phyloP scores from a whole-genome alignment of 2,113 vertebrate species.

The Alosa alosa region DNA sequence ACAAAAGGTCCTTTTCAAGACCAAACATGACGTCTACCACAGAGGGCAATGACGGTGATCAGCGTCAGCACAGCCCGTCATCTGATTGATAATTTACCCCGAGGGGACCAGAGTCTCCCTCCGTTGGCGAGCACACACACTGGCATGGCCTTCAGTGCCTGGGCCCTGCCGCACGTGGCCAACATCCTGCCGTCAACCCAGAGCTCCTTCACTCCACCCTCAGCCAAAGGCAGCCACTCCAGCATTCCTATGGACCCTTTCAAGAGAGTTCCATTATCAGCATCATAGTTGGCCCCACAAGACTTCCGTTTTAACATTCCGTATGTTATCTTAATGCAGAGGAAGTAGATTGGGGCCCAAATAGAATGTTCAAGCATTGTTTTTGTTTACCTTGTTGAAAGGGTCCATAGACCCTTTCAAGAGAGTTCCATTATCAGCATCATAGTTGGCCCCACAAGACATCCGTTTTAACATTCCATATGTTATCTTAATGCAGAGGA shows the following conservation, averaged over 20 bases:
- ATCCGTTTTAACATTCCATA: too few relatives aligned
- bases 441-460: too few relatives aligned
- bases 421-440: too few relatives aligned
- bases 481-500: too few relatives aligned
- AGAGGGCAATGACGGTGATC: constrained; percentile 2
- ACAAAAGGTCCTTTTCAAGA: constrained; percentile 1
- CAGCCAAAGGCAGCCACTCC: not conserved
- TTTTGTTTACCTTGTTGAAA: too few relatives aligned
- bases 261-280: too few relatives aligned
- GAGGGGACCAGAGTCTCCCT: not conserved
- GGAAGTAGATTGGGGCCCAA: too few relatives aligned
- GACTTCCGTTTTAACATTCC: too few relatives aligned
- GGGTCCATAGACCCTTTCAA: too few relatives aligned
- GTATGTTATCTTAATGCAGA: too few relatives aligned
- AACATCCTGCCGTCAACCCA: not conserved
- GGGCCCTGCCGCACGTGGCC: not conserved
- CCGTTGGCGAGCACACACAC: not conserved
- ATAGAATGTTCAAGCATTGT: too few relatives aligned
- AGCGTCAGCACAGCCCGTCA: not conserved
- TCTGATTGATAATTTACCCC: constrained; percentile 16
- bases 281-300: too few relatives aligned
- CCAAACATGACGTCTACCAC: not conserved
- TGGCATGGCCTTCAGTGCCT: not conserved
- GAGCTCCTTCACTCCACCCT: not conserved
- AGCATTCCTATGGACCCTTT: not conserved